phyloP scores from a whole-genome alignment of 2,113 vertebrate species.

The Chroicocephalus ridibundus region DNA sequence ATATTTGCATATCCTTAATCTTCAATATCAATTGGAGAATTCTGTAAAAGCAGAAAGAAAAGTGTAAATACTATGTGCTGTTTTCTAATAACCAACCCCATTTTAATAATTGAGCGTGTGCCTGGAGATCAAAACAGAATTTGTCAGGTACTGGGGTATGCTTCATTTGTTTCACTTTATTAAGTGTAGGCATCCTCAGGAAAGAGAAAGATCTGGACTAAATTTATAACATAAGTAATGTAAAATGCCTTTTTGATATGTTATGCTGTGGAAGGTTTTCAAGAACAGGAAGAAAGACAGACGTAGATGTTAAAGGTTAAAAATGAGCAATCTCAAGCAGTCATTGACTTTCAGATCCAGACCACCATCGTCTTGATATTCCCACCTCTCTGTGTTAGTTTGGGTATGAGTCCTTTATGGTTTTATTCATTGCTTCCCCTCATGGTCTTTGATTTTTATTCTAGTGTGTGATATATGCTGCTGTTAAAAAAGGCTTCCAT shows the following conservation, averaged over 20 bases:
- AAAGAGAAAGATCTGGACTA: not conserved
- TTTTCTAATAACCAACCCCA: not conserved
- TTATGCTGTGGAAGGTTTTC: not conserved
- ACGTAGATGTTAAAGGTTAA: not conserved
- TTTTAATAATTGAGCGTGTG: not conserved
- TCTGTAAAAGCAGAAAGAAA: not conserved
- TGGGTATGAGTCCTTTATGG: not conserved
- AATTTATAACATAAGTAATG: not conserved
- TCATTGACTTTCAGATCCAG: not conserved
- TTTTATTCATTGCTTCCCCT: not conserved
- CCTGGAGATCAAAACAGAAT: not conserved
- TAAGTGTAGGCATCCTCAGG: not conserved
- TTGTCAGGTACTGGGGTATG: not conserved
- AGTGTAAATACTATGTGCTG: not conserved
- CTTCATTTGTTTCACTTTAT: not conserved
- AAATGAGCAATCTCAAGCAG: not conserved
- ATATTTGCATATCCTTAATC: not conserved
- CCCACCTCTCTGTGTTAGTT: not conserved
- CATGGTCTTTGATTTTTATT: not conserved
- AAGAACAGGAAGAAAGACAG: not conserved
- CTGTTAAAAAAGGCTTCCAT: not conserved
- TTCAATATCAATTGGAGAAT: not conserved
- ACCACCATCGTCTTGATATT: not conserved
- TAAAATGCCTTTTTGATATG: not conserved
- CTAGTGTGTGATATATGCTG: not conserved